Evolutionary conservation across 2,113 vertebrate species (phyloP), one percentile per base, ranked within the genome.

Genomic region (Gallinago media): DNA sequence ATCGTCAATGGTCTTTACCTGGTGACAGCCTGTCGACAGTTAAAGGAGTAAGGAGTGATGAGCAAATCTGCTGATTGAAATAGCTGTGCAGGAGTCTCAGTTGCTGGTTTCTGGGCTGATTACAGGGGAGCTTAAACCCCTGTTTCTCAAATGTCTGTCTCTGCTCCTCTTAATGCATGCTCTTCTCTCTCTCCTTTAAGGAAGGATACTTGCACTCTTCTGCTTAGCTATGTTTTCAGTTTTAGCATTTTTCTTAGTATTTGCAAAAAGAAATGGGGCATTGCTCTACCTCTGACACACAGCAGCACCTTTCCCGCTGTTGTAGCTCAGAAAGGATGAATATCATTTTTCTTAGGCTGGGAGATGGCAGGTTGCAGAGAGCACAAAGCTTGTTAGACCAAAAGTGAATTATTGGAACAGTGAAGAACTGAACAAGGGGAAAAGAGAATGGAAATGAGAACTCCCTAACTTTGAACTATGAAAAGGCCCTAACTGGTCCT

Each of bases 401-500:
- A 27, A 62, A 67, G 36, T 46, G 32, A 72, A 25, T 94, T 71
- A 50, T 62, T 11, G 7, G 38, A 96, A 86, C 23, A 74, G 38
- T 27, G 22, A 44, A 78, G 31, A 92, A 79, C 27, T 76, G 63
- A 89, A 63, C 42, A 82, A 87, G 34, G n/a, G 81, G 85, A 94
- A 88, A 80, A 63, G 54, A 85, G 71, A 94, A 79, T 82, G 42
- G 88, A 95, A 96, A 76, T 62, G 63, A 91, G 67, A 96, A 85
- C 59, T 88, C 40, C 26, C 22, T 58, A 63, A 62, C 66, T 50
- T 2, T 63, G n/a, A 87, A 75, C 58, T 46, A 44, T 59, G 27
- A 54, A 29, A 54, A 54, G 27, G 27, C 15, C 16, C 27, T 54
- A 54, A 29, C 52, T 54, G 52, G 52, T 92, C 71, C 78, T 65